Evolutionary conservation across 2,113 vertebrate genomes (phyloP), one percentile per base, ranked within the genome.

Genomic region (Phalacrocorax pelagicus): DNA sequence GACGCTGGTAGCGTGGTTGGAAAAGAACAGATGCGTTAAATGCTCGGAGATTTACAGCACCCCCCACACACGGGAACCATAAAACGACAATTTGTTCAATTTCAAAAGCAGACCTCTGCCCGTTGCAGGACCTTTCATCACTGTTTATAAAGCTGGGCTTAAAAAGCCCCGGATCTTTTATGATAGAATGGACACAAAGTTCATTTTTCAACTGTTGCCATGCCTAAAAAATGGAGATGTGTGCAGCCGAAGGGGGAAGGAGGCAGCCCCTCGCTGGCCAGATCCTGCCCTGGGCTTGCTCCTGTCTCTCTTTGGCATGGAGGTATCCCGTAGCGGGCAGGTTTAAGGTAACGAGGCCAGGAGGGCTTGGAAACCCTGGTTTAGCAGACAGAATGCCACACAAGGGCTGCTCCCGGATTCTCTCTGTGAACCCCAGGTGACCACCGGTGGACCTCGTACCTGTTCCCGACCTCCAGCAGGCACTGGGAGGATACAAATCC

Each of bases 61-160:
- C 71, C 65, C 46, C 8, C 58, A 2, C 94, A 15, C 90, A 21
- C 6, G 90, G 97, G 96, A 91, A 73, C 93, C 89, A 78, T 96
- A 96, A 97, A 91, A 40, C n/a, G 66, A 95, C 96, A 96, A 96
- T 97, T 97, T 94, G 92, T 95, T 96, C 95, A 94, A 94, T 97
- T 93, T 97, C 93, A 94, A 81, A 52, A 96, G 96, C 95, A 96
- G 97, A 85, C 88, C 87, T 91, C 89, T 96, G 96, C 97, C 97
- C 93, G 7, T 81, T 54, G 71, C 87, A 80, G 87, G 84, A 92
- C 95, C 94, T 97, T 97, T 97, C 97, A 85, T 84, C 93, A 55
- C 94, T 55, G 81, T 84, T 96, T 71, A 59, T 86, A 89, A 93
- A 93, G 81, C 95, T 79, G 63, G 81, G 55, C 70, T 86, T 86